Evolutionary conservation across 2,113 vertebrate species (phyloP).

Genomic region (Onychostruthus taczanowskii): DNA sequence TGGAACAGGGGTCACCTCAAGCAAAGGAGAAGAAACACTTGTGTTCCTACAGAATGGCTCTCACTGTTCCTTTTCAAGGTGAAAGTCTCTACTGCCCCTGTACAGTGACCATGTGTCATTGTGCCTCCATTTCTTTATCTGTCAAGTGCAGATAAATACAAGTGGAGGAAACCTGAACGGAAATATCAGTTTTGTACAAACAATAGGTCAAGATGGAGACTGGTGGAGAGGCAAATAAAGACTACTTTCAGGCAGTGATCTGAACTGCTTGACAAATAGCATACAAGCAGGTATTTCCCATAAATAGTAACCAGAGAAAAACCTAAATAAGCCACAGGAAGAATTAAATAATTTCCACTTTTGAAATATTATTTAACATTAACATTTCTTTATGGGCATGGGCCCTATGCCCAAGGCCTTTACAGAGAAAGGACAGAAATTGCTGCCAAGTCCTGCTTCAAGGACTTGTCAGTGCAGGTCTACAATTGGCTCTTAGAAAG

Average conservation of each 20-base stretch:
- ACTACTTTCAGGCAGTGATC: not conserved
- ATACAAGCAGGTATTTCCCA: not conserved
- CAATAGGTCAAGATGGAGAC: not conserved
- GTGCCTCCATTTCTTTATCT: not conserved
- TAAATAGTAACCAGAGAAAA: constrained; percentile 35
- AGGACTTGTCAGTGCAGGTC: not conserved
- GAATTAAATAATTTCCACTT: constrained; percentile 43
- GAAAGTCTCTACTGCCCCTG: not conserved
- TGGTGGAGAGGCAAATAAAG: not conserved
- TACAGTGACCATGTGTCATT: not conserved
- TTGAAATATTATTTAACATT: not conserved
- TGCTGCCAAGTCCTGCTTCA: not conserved
- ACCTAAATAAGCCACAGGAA: constrained; percentile 21
- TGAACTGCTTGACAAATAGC: not conserved
- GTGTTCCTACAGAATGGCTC: not conserved
- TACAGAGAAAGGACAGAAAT: not conserved
- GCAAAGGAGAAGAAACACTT: not conserved
- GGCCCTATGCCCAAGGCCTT: not conserved
- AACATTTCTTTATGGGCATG: constrained; percentile 5
- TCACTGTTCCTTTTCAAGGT: not conserved
- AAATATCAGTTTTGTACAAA: not conserved
- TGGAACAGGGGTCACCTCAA: not conserved
- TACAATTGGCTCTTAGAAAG: not conserved
- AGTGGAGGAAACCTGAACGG: not conserved
- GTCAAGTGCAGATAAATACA: not conserved